Evolutionary conservation across 2,113 vertebrate species (phyloP), one percentile per base, ranked within the genome.

Genomic region (Cololabis saira): DNA sequence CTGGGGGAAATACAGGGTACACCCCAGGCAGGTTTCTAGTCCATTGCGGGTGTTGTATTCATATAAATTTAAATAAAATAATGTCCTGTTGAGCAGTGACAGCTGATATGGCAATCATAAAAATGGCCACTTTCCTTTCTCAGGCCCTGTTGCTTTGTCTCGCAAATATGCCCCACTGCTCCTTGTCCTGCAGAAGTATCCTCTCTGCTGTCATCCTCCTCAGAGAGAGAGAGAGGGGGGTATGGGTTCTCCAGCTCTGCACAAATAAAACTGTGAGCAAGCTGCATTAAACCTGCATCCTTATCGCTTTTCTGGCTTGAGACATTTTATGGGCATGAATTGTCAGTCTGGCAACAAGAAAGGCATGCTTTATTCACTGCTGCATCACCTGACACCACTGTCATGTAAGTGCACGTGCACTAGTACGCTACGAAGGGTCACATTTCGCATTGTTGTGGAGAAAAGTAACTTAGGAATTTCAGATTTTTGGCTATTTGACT

Each of bases 181-280:
- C 51, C 56, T 61, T 15, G 0, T 33, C 30, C 72, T 66, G 80
- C 48, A 45, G 80, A 77, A 78, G 74, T 81, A 63, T 84, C 86
- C 57, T 50, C 71, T 67, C 61, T 0, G 48, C 59, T 67, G 21
- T 24, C 9, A 5, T 33, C 18, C 49, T 51, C 59, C 76, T 53
- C 52, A 21, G 48, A 45, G 49, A 33, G 61, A 12, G 18, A 11
- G 56, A 40, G 16, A 55, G 30, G 68, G 30, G 68, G 67, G 52
- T 33, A 15, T 33, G 55, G 71, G 67, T 72, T 72, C 72, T 59
- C 61, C 45, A n/a, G 75, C 81, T 83, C 58, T 43, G 44, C 70
- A 80, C 80, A 83, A 88, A 90, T 90, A 91, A 90, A 89, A 85
- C 16, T 12, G 61, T 63, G 85, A 80, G 33, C 87, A 84, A 84